Base-by-base conservation (phyloP, 2,888 invertebrate species). In the Frankliniella intonsa region DNA sequence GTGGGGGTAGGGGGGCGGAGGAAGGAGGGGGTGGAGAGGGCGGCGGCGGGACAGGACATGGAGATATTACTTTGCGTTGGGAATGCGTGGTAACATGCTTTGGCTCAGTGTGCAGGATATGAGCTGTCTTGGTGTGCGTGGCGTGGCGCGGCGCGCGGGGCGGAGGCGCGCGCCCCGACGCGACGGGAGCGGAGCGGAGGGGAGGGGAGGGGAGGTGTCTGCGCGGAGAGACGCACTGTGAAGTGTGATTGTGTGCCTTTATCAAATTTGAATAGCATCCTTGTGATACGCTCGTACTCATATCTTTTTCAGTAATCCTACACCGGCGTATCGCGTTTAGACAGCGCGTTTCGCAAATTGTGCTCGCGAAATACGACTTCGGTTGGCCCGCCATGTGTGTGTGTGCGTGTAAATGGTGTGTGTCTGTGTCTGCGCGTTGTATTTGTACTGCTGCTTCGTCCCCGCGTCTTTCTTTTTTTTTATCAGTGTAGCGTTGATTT, bases 71-170 rank as follows among this genome's bases (percentile, higher is more conserved):
- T 76, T 62, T 62, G 62, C 62, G 62, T 62, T 19, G 62, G 62
- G 62, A 62, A 62, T 76, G 69, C 25, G 69, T 76, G 69, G 69
- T 25, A 76, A 76, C 69, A 76, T 76, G 69, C 69, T 76, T 76
- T 25, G 25, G 22, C 25, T n/a, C 62, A 17, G 22, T 22, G 69
- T 25, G 69, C 25, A 12, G 69, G 69, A 76, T 76, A 76, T 76
- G 69, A 82, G 83, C 81, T 22, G 83, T 81, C 65, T 83, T 22
- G 80, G n/a, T 17, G 49, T 38, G 49, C 19, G 62, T 10, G 62
- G 62, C 62, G 38, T 2, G 38, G 3, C 38, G 2, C 38, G 2
- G 38, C 38, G n/a, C 38, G 38, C 38, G 2, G 38, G 38, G 3
- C 5, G 38, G 3, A 3, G 38, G 38, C 38, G 38, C 38, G 38